Evolutionary conservation across 2,888 invertebrate species (phyloP), one percentile per base, ranked within the genome.

Genomic region (Crepidodera aurea): DNA sequence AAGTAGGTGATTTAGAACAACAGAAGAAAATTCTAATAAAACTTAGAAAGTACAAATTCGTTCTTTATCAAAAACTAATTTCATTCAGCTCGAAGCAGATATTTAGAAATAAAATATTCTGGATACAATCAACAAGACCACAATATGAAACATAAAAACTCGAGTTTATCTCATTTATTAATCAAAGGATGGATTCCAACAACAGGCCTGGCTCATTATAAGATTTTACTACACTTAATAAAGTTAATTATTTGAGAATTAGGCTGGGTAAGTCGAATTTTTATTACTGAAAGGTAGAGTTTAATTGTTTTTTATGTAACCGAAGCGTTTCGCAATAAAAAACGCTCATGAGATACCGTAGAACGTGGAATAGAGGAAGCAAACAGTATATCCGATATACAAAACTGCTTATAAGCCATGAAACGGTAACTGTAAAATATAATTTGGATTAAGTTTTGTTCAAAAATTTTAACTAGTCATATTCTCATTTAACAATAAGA

Each of bases 201-300:
- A 32, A 32, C 7, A 32, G 32, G 32, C n/a, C 32, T 32, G 32
- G 32, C 32, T 32, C 32, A 32, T 37, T 15, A 15, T 16, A 40
- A 18, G 40, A 40, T 40, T 40, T 40, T 40, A 40, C 40, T 40
- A 10, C 40, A 18, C 18, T 40, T 40, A 40, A 40, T 40, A 40
- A 40, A 40, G 16, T 40, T 40, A 40, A 40, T 40, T 40, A 8
- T 40, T 40, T 40, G 40, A 40, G 40, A 40, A 40, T 16, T 40
- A 8, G 40, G 16, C 40, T 34, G 34, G n/a, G 2, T 6, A n/a
- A 34, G 10, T 34, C 10, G n/a, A 6, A 2, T 37, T 37, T 40
- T 40, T 40, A 40, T 40, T 40, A 18, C 40, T 8, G 40, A 16
- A 13, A 37, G 40, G 16, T 40, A 18, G n/a, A 18, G 37, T 40